Conservation (phyloP, 1,140 invertebrate genomes). For the Drosophila kohkoa region DNA sequence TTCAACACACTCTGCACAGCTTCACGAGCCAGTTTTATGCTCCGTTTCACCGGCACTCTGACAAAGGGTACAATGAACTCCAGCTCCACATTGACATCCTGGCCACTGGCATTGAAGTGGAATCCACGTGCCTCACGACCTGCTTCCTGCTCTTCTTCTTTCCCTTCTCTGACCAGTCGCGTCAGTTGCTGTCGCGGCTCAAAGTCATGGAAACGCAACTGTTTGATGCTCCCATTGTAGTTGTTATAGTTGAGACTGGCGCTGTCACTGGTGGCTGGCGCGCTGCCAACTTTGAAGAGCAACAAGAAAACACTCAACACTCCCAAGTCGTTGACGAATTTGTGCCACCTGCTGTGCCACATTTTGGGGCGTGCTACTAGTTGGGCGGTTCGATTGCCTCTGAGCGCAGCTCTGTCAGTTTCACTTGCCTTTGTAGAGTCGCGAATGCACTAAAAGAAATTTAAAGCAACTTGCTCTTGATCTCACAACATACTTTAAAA, state of each 20-base stretch:
- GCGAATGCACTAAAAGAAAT: conserved; percentile 5
- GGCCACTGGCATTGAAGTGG: conserved; percentile 70
- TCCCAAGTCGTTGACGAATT: conserved; percentile 19
- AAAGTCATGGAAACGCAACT: conserved; percentile 73
- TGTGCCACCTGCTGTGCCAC: conserved; percentile 47
- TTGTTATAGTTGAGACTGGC: conserved; percentile 27
- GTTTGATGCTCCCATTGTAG: conserved; percentile 44
- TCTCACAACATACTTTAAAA: too few species aligned
- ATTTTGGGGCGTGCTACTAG: conserved; percentile 51
- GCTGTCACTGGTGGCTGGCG: conserved; percentile 28
- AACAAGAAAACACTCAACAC: conserved; percentile 32
- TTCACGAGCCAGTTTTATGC: conserved; percentile 62
- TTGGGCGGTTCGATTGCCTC: conserved; percentile 24
- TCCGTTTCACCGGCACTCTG: conserved; percentile 57
- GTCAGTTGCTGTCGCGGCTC: conserved; percentile 56
- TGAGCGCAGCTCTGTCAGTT: conserved; percentile 33
- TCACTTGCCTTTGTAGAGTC: conserved; percentile 33
- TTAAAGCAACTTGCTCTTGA: not conserved
- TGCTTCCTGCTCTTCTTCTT: not conserved
- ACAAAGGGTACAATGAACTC: conserved; percentile 77
- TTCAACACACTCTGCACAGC: conserved; percentile 63
- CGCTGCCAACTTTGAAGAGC: conserved; percentile 12
- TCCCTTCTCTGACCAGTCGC: not conserved
- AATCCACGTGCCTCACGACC: conserved; percentile 67
- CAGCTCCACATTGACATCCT: conserved; percentile 73